Percentiles rank a stretch among this genome's conserved stretches.
phyloP scores from a whole-genome alignment of 2,888 invertebrate species.

The Melanophora roralis region DNA sequence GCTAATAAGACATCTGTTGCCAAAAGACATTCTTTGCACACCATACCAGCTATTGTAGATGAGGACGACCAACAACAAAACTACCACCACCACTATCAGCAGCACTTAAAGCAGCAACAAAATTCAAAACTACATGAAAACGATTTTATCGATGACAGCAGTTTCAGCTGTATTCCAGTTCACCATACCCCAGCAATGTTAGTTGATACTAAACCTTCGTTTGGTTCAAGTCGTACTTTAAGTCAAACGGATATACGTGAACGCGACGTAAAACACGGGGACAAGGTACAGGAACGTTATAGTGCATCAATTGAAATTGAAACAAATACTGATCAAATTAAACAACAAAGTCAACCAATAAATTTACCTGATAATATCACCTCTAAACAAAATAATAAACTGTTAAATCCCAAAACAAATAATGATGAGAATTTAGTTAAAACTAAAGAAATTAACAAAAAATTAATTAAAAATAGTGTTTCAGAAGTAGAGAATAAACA shows the following conservation, averaged over 20 bases:
- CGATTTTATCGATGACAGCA: constrained; percentile 55
- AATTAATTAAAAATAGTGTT: constrained; percentile 39
- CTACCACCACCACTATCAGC: constrained; percentile 45
- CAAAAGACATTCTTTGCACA: constrained; percentile 56
- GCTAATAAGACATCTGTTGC: constrained; percentile 50
- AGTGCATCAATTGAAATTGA: constrained; percentile 41
- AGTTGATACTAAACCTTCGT: constrained; percentile 72
- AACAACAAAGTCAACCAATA: constrained; percentile 14
- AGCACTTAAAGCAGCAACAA: constrained; percentile 41
- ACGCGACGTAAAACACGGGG: not conserved
- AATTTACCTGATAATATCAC: constrained; percentile 13
- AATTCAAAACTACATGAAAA: constrained; percentile 40
- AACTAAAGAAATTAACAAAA: constrained; percentile 13
- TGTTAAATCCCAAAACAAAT: not conserved
- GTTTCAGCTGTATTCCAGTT: constrained; percentile 52
- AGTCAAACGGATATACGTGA: constrained; percentile 56
- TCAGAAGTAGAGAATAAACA: constrained; percentile 62
- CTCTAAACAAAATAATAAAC: constrained; percentile 10
- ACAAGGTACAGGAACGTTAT: constrained; percentile 25
- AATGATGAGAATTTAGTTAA: constrained; percentile 13
- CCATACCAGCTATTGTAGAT: constrained; percentile 29
- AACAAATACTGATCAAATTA: constrained; percentile 25
- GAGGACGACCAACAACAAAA: constrained; percentile 43
- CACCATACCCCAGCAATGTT: constrained; percentile 63
- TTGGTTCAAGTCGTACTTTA: constrained; percentile 67